Base-by-base conservation (phyloP, 92 coral and sea anemone genomes). In the Meandrina meandrites region DNA sequence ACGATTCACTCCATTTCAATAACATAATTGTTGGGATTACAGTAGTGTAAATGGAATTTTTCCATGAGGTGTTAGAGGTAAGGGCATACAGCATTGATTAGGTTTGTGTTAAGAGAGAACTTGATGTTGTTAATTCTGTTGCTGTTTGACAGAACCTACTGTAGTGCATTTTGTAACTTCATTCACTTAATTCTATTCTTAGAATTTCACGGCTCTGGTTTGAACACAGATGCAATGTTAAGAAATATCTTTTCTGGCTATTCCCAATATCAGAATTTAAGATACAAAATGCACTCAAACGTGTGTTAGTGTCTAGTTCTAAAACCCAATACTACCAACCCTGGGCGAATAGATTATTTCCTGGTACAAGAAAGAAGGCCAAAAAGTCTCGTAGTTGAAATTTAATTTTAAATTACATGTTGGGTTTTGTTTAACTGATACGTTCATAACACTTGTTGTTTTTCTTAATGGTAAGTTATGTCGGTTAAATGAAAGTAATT, bases 361-460 rank as follows among this genome's bases (percentile, higher is more conserved):
- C 76, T 71, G 4, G 36, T 71, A 24, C 36, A n/a, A 71, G 76
- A 71, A 71, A 71, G 45, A 71, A 71, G 76, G 8, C 17, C 17
- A 71, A 31, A 10, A 64, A 16, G 71, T 64, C 6, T 5, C 4
- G 19, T 64, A 64, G n/a, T 6, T 4, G 36, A 3, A n/a, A 71
- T 71, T 11, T n/a, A 2, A 4, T 18, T 71, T 71, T 71, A 71
- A 71, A 71, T 71, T 71, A 71, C 76, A 71, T 71, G 76, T n/a
- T 71, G 76, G 76, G 36, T 71, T 71, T 71, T 71, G 36, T 71
- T 71, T 71, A 71, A 71, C 76, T 71, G n/a, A n/a, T n/a, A n/a
- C n/a, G n/a, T n/a, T n/a, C n/a, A n/a, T 57, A 57, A 57, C 66
- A 57, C 66, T 57, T 57, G 66, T 57, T 57, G 66, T 57, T 57